These are phyloP conservation scores for Eulemur rufifrons DNA, from an alignment of 2,113 vertebrate species.

Conservation along the genomic window DNA sequence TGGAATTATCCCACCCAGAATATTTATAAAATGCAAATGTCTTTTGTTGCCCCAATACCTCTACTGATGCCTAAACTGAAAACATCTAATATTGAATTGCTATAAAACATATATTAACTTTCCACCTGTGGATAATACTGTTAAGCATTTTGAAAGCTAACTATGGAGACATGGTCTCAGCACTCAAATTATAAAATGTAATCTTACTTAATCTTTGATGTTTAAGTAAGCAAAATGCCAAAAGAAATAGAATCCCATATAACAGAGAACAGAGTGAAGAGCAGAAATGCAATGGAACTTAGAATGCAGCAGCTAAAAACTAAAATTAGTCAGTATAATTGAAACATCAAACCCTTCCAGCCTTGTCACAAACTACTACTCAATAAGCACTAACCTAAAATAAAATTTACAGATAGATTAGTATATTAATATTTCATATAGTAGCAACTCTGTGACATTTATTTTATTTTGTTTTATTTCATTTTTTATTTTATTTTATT, in stretches of 20 bases:
- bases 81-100: background rate
- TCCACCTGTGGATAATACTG: background rate
- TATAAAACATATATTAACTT: background rate
- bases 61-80: constrained; percentile 8
- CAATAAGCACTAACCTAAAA: constrained; percentile 21
- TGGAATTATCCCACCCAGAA: background rate
- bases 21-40: constrained; percentile 32
- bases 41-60: background rate
- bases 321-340: background rate
- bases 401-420: background rate
- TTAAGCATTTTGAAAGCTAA: constrained; percentile 41
- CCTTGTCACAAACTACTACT: background rate
- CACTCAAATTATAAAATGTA: background rate
- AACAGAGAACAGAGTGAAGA: background rate
- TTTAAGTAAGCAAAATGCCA: constrained; percentile 16
- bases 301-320: background rate
- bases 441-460: background rate
- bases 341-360: background rate
- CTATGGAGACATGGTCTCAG: background rate
- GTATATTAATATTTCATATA: constrained; percentile 30
- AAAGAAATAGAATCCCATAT: background rate
- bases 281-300: background rate
- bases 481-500: background rate
- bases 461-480: background rate
- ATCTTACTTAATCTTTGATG: background rate